Conservation (phyloP, 1,140 invertebrate genomes). For the Bombus affinis region DNA sequence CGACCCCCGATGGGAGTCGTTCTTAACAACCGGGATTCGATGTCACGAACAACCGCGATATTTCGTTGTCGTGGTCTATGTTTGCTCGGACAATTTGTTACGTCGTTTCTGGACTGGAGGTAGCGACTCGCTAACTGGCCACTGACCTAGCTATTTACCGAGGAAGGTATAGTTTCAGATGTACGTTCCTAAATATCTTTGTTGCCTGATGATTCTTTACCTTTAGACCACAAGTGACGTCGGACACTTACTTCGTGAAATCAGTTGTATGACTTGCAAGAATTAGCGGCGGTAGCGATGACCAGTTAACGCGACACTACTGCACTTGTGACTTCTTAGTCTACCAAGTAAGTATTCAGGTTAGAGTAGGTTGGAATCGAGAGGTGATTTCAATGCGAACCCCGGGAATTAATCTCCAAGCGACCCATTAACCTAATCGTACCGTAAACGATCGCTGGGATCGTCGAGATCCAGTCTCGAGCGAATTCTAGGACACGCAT, state of each 20-base stretch:
- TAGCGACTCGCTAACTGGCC: neutral
- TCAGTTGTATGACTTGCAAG: too few species aligned
- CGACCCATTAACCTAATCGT: conserved; percentile 3
- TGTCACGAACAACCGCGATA: conserved; percentile 4
- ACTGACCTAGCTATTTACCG: neutral
- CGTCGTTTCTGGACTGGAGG: neutral
- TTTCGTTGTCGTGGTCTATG: neutral
- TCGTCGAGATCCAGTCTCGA: neutral
- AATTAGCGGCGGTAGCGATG: too few species aligned
- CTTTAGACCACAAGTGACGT: too few species aligned
- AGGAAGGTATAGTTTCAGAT: neutral
- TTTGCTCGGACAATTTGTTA: neutral
- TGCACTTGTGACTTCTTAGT: neutral
- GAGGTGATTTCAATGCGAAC: neutral
- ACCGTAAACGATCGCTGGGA: neutral
- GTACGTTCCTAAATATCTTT: too few species aligned
- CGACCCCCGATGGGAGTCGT: neutral
- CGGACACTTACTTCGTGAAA: too few species aligned
- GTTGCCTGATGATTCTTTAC: too few species aligned
- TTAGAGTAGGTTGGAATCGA: neutral
- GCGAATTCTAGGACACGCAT: neutral
- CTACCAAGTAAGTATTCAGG: neutral
- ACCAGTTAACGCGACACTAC: neutral
- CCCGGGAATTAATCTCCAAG: conserved; percentile 23
- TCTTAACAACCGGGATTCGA: conserved; percentile 35